Evolutionary conservation across 2,113 vertebrate genomes (phyloP), one percentile per base, ranked within the genome.

Genomic region (Numenius arquata): DNA sequence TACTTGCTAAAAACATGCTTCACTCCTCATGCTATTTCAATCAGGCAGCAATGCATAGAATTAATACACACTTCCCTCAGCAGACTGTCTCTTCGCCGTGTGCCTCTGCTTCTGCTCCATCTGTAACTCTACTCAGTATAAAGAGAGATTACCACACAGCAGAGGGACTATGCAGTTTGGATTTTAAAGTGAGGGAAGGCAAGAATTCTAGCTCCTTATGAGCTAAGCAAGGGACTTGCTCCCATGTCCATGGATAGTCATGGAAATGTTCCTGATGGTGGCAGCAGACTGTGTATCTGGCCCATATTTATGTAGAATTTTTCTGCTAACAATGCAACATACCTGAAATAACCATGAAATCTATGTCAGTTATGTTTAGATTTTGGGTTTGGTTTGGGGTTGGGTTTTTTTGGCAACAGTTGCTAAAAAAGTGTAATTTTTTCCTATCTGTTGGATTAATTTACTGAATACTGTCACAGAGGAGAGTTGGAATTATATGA

Each of bases 341-440:
- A 74, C 5, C 25, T 86, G 47, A 58, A 81, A 58, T 9, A 80
- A 56, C 36, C 13, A 36, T 27, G 23, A 76, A 79, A 83, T 61
- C 38, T 23, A 0, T 5, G 6, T 8, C 25, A 16, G 12, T 11
- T 68, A 3, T 0, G 7, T 74, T 56, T 36, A 77, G 10, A n/a
- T 7, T 25, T 50, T 59, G 17, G 14, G 1, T 36, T 78, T 53
- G 21, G 1, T n/a, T 38, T 55, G 22, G 34, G 58, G 21, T 15
- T 59, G 30, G 55, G 11, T 21, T 34, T n/a, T 70, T 88, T 65
- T 6, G 2, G 15, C 48, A 70, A 7, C 10, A 34, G 30, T 15
- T 68, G 7, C 40, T 79, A 2, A 55, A 90, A 66, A 55, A 38
- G 0, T 0, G 0, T 36, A 6, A 1, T 7, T 73, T 78, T 50